A percentile compares a stretch with the other conserved stretches of the same genome.
These are phyloP conservation scores for Atherix ibis DNA, from an alignment of 2,888 invertebrate species.

Conservation along the genomic window DNA sequence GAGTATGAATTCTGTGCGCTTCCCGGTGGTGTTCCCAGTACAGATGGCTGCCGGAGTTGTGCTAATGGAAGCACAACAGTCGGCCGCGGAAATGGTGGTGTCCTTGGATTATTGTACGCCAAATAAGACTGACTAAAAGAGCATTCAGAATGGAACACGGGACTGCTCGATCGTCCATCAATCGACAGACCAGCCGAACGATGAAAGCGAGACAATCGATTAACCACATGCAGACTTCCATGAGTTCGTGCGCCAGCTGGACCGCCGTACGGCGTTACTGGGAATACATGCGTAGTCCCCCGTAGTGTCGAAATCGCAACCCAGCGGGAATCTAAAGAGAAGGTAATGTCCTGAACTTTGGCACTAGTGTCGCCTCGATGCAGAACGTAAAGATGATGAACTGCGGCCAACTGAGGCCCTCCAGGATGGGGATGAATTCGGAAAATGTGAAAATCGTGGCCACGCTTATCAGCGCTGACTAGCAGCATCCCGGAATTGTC, in stretches of 20 bases:
- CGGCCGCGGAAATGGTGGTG: constrained; percentile 84
- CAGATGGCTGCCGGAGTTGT: constrained; percentile 60
- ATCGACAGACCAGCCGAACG: constrained; percentile 81
- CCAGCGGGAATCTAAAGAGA: constrained; percentile 91
- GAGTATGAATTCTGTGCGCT: constrained; percentile 16
- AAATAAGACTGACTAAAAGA: constrained; percentile 33
- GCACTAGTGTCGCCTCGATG: constrained; percentile 94
- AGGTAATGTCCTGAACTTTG: constrained; percentile 82
- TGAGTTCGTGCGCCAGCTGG: constrained; percentile 83
- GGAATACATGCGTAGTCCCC: constrained; percentile 96
- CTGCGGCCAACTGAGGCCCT: constrained; percentile 70
- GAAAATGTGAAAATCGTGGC: constrained; percentile 93
- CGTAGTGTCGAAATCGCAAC: constrained; percentile 87
- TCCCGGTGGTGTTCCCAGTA: constrained; percentile 24
- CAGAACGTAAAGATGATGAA: constrained; percentile 88
- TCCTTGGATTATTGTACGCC: constrained; percentile 70
- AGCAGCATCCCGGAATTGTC: constrained; percentile 81
- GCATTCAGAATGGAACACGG: constrained; percentile 34
- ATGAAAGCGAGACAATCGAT: constrained; percentile 87
- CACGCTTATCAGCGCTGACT: constrained; percentile 79
- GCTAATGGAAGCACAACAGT: constrained; percentile 64
- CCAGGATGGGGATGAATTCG: constrained; percentile 85
- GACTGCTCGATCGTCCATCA: constrained; percentile 55
- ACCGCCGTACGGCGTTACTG: constrained; percentile 92
- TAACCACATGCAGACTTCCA: constrained; percentile 84